Evolutionary conservation across 2,888 invertebrate genomes (phyloP), one percentile per base, ranked within the genome.

Genomic region (Cantharis rufa): DNA sequence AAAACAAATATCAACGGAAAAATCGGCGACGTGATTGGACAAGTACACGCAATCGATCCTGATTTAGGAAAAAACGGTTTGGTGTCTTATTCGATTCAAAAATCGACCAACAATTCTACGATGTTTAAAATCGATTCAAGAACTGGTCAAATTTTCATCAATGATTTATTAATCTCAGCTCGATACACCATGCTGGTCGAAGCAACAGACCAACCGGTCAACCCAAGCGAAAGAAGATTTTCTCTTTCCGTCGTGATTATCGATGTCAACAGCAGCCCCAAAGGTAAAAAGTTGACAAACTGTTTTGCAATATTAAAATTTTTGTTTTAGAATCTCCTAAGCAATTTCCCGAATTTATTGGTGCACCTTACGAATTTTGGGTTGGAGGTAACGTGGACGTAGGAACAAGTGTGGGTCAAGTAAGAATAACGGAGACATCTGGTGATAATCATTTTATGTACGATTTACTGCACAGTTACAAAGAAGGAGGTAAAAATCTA

Each of bases 351-450:
- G 94, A 94, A 84, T 96, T 96, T 82, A 90, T 96, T 18, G 95
- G 95, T 24, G 93, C 95, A 0, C 96, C 96, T 0, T 96, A 96
- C 83, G 95, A 96, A 84, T 96, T 96, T 86, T 96, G 96, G 96
- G 95, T 96, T 28, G 96, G 96, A 0, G 93, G 93, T n/a, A 95
- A 94, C 84, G 95, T 95, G 5, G 93, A 93, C 0, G 90, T 96
- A 78, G 96, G 96, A 10, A 95, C 95, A 0, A 96, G 95, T 81
- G 93, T 96, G 63, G 96, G 96, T 0, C 96, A 96, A 88, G 93
- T 96, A 70, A 91, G 94, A 78, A 92, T 95, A 1, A 94, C 93
- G 27, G 92, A 95, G 73, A 92, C 92, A 3, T 91, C 93, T 82
- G 92, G 93, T 73, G 91, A 91, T 79, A 92, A 91, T 70, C 90